Evolutionary conservation across 1,140 invertebrate genomes (phyloP).

Genomic region (Drosophila kohkoa): DNA sequence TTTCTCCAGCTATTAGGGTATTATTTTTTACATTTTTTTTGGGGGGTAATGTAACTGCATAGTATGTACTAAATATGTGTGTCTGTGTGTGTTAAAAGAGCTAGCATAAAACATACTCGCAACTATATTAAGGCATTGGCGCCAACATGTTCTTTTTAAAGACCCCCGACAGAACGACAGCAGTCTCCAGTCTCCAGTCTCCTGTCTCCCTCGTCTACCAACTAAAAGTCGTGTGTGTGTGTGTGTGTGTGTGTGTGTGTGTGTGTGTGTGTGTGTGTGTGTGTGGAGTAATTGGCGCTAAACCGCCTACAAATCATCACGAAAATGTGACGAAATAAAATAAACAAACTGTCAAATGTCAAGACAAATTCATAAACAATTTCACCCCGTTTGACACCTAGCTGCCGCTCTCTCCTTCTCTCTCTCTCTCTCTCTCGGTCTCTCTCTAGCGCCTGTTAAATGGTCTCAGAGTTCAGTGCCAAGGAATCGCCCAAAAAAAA

Average conservation of each 20-base stretch:
- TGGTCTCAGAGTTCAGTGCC: conserved; percentile 20
- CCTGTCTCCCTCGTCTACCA: neutral
- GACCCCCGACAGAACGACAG: conserved; percentile 64
- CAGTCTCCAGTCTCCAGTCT: conserved; percentile 42
- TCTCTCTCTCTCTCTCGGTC: neutral
- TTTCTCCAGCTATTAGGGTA: too few species aligned
- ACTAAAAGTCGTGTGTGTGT: conserved; percentile 51
- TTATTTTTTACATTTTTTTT: too few species aligned
- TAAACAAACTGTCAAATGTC: conserved; percentile 82
- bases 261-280: too few species aligned
- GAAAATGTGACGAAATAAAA: conserved; percentile 82
- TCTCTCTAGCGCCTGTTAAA: conserved; percentile 35
- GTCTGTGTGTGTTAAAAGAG: neutral
- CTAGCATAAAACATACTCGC: neutral
- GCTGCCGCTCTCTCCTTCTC: neutral
- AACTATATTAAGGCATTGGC: conserved; percentile 56
- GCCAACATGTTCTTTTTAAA: conserved; percentile 72
- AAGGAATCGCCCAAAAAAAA: conserved; percentile 13
- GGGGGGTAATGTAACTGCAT: conserved; percentile 11
- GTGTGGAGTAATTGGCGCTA: conserved; percentile 78
- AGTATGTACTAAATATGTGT: too few species aligned
- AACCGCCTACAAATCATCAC: conserved; percentile 81
- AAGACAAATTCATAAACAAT: conserved; percentile 76
- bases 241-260: conserved; percentile 21
- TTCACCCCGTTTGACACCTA: conserved; percentile 42